Conservation (phyloP, 2,888 invertebrate species). For the Colletes collaris region DNA sequence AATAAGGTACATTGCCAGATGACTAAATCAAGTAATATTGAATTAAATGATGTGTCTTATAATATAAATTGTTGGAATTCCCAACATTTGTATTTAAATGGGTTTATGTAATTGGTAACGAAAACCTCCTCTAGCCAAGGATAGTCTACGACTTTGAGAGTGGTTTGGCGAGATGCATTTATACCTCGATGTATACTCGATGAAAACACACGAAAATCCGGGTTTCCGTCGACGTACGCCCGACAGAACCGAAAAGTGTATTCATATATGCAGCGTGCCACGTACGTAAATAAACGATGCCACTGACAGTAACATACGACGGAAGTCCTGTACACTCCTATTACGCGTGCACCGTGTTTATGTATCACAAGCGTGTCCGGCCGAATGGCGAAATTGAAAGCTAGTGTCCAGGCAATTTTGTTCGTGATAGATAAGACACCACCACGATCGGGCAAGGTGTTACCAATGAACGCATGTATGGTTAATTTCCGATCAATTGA, state of each 20-base stretch:
- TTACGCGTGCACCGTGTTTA: conserved; percentile 48
- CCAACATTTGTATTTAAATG: background rate
- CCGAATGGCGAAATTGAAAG: conserved; percentile 55
- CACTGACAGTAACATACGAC: conserved; percentile 61
- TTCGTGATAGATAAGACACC: conserved; percentile 25
- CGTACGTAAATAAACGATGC: conserved; percentile 44
- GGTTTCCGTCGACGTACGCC: conserved; percentile 8
- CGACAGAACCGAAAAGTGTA: conserved; percentile 28
- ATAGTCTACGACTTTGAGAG: conserved; percentile 20
- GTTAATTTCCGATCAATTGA: background rate
- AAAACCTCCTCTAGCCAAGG: background rate
- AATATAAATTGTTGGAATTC: no score
- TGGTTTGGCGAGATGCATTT: conserved; percentile 42
- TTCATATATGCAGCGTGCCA: background rate
- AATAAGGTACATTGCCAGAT: no score
- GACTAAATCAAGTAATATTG: no score
- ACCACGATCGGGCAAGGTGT: conserved; percentile 27
- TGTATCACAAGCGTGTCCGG: conserved; percentile 41
- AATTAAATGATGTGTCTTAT: no score
- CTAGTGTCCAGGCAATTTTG: conserved; percentile 41
- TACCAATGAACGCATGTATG: conserved; percentile 9
- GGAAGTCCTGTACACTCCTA: conserved; percentile 59
- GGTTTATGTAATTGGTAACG: conserved; percentile 1
- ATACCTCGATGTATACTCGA: conserved; percentile 31
- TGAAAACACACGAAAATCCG: conserved; percentile 52